Base-by-base conservation (phyloP, 2,113 vertebrate species). In the Charadrius vociferus region DNA sequence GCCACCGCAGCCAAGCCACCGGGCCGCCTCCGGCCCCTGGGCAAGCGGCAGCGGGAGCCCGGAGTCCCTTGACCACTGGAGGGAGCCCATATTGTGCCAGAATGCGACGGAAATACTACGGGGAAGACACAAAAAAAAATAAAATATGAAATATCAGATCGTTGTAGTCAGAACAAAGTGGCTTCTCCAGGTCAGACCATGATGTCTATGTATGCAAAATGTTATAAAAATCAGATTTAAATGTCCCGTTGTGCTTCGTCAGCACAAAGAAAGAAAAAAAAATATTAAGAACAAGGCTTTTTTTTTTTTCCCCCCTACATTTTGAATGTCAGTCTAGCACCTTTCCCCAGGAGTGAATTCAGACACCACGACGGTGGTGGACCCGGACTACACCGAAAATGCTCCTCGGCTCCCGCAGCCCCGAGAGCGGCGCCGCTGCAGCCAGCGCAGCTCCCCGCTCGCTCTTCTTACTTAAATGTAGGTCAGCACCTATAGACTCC, bases 11-110 rank as follows among this genome's bases (percentile, higher is more conserved):
- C 63, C 27, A 59, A 68, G 70, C 62, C 70, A 24, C 32, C 43
- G 73, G 13, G 66, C 55, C 92, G 58, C 82, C 81, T 55, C 24
- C 6, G 10, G 56, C 3, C 27, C 66, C 83, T 17, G 86, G 81
- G 94, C 88, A 12, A 62, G 59, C 22, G 7, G 17, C 36, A 20
- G 26, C 67, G 5, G 49, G 21, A 93, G 86, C 89, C 87, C 72
- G 1, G 62, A 47, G 65, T 56, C 91, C 94, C 97, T 88, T 91
- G 95, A 86, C 97, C 97, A 91, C 97, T 98, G 97, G 97, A 97
- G 97, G 97, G 96, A 97, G 97, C 97, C 95, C 96, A 97, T 88
- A 96, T 96, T 96, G 92, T 97, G 97, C 93, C 92, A 93, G 94
- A 97, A 75, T 53, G 77, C 82, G 37, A 10, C 47, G 43, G 95